These are phyloP conservation scores for Poecilia wingei DNA, from an alignment of 2,797 vertebrate species.

Conservation along the genomic window DNA sequence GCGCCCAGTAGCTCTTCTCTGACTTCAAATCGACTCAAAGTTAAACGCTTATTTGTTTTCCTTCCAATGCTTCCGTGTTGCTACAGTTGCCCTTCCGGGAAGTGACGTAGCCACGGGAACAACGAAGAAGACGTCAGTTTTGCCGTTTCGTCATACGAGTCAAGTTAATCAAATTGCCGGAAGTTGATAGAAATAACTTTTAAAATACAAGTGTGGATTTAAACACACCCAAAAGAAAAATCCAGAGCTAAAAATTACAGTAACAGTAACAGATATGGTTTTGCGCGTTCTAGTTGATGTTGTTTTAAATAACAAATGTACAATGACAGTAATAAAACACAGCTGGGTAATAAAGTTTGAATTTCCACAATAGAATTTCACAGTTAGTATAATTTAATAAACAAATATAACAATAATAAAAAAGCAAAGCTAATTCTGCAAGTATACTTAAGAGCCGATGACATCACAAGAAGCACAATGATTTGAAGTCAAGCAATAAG, in stretches of 20 bases:
- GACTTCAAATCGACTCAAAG: constrained; percentile 21
- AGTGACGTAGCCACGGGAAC: constrained; percentile 46
- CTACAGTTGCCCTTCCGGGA: constrained; percentile 62
- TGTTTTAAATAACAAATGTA: not conserved
- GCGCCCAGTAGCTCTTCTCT: constrained; percentile 20
- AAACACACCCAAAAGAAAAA: not conserved
- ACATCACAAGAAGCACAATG: not conserved
- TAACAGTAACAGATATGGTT: not conserved
- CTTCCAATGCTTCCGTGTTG: constrained; percentile 72
- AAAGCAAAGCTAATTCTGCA: not conserved
- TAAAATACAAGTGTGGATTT: not conserved
- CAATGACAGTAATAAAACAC: not conserved
- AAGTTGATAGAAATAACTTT: not conserved
- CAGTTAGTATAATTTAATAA: not conserved
- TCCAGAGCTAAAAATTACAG: not conserved
- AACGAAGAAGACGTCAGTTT: not conserved
- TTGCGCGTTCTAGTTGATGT: not conserved
- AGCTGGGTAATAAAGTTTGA: not conserved
- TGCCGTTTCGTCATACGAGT: constrained; percentile 11
- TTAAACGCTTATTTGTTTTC: constrained; percentile 69
- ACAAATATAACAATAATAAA: not conserved
- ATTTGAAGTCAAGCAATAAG: not conserved
- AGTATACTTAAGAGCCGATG: no score
- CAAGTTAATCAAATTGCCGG: not conserved
- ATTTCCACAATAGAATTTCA: not conserved